Conservation (phyloP, 2,797 vertebrate genomes). For the Acipenser oxyrinchus region DNA sequence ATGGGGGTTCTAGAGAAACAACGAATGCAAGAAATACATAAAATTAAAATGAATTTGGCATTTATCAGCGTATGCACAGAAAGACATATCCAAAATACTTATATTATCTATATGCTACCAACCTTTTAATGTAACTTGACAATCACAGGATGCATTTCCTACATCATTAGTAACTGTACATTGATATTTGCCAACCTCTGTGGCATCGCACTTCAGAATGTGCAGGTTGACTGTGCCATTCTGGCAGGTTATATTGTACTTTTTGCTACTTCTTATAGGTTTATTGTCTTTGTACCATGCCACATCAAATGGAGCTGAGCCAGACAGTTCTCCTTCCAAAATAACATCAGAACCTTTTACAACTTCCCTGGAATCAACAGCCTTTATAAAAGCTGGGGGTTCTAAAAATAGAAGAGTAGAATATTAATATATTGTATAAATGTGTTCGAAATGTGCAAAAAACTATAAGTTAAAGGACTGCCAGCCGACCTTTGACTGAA, state of each 20-base stretch:
- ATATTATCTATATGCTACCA: constrained; percentile 45
- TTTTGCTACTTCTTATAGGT: constrained; percentile 78
- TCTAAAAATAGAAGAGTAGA: constrained; percentile 62
- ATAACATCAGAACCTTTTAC: constrained; percentile 85
- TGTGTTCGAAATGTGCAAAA: no score
- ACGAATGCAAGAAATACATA: constrained; percentile 10
- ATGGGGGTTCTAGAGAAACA: constrained; percentile 74
- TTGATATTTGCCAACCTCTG: constrained; percentile 79
- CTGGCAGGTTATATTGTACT: constrained; percentile 77
- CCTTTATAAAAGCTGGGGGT: constrained; percentile 79
- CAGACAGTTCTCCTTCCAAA: constrained; percentile 78
- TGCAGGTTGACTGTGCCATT: constrained; percentile 75
- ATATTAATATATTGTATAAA: no score
- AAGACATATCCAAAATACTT: constrained; percentile 3
- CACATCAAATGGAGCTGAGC: constrained; percentile 82
- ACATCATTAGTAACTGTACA: constrained; percentile 87
- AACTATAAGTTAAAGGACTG: background rate
- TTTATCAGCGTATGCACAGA: constrained; percentile 3
- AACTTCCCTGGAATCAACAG: constrained; percentile 80
- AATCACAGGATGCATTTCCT: constrained; percentile 75
- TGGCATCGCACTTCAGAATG: constrained; percentile 74
- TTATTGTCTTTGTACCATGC: constrained; percentile 86
- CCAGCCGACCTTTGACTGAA: constrained; percentile 87
- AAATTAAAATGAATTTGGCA: constrained; percentile 10
- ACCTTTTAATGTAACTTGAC: constrained; percentile 85